Percentiles rank a stretch among this genome's conserved stretches.
Conservation (phyloP, 1,140 invertebrate species). For the Pemphigus obesinymphae region DNA sequence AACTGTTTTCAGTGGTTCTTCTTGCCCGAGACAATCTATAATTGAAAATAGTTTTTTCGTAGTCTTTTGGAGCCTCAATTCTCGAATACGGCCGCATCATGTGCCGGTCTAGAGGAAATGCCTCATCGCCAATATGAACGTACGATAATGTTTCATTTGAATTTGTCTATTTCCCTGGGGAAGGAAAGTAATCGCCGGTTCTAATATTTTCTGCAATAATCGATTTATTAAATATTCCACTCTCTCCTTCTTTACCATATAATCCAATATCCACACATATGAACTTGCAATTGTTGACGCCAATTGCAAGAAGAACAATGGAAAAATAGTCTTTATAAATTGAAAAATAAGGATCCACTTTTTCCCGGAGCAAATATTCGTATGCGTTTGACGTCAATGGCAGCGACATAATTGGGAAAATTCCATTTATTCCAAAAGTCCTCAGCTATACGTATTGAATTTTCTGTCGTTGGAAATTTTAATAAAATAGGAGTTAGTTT, state of each 20-base stretch:
- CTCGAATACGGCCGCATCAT: neutral
- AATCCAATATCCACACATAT: neutral
- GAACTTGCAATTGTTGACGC: neutral
- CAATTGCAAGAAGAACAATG: too few relatives aligned
- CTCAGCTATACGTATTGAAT: constrained; percentile 8
- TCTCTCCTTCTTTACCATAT: neutral
- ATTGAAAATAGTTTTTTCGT: neutral
- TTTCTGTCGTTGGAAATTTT: neutral
- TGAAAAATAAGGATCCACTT: too few relatives aligned
- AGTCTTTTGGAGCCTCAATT: neutral
- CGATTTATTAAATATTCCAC: neutral
- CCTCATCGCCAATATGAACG: neutral
- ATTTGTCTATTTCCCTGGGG: neutral
- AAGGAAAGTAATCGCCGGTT: neutral
- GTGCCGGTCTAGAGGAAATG: neutral
- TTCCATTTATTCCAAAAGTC: constrained; percentile 48
- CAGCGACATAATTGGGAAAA: constrained; percentile 52
- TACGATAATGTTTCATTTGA: neutral
- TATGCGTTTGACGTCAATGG: constrained; percentile 48
- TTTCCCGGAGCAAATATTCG: constrained; percentile 45
- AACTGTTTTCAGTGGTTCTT: too few relatives aligned
- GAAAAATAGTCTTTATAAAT: constrained; percentile 50
- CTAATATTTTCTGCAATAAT: neutral
- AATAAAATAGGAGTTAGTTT: neutral
- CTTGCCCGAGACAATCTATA: neutral